phyloP scores from a whole-genome alignment of 2,113 vertebrate genomes.

The Synodontis membranacea region DNA sequence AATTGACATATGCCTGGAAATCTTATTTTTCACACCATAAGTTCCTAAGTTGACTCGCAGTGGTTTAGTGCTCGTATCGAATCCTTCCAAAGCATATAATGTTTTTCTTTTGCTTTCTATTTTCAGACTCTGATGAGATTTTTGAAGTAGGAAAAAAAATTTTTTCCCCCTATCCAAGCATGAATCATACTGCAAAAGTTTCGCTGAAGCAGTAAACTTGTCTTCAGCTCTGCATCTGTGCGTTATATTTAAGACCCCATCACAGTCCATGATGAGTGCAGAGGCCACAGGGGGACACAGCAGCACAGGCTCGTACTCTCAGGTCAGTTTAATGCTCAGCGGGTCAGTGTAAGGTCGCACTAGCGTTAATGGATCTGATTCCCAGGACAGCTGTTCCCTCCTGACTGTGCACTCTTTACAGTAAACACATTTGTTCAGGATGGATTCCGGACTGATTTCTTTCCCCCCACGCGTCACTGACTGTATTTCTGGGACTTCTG shows the following conservation, averaged over 20 bases:
- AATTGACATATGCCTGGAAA: not conserved
- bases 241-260: not conserved
- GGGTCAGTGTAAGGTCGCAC: not conserved
- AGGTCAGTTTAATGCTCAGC: slow-evolving; percentile 53
- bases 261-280: slow-evolving; percentile 46
- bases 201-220: not conserved
- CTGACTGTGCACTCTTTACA: not conserved
- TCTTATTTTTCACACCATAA: slow-evolving; percentile 5
- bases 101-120: slow-evolving; percentile 4
- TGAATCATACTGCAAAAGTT: not conserved
- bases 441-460: not conserved
- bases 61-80: not conserved
- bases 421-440: slow-evolving; percentile 35
- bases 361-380: slow-evolving; percentile 21
- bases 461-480: not conserved
- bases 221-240: not conserved
- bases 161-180: not conserved
- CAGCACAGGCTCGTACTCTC: not conserved
- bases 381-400: not conserved
- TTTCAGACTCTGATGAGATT: slow-evolving; percentile 13
- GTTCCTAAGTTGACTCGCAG: slow-evolving; percentile 11
- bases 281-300: slow-evolving; percentile 51
- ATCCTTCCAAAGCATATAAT: not conserved
- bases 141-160: not conserved
- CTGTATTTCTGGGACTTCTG: not conserved